phyloP scores from a whole-genome alignment of 2,888 invertebrate species.

The Zhengitettix transpicula region DNA sequence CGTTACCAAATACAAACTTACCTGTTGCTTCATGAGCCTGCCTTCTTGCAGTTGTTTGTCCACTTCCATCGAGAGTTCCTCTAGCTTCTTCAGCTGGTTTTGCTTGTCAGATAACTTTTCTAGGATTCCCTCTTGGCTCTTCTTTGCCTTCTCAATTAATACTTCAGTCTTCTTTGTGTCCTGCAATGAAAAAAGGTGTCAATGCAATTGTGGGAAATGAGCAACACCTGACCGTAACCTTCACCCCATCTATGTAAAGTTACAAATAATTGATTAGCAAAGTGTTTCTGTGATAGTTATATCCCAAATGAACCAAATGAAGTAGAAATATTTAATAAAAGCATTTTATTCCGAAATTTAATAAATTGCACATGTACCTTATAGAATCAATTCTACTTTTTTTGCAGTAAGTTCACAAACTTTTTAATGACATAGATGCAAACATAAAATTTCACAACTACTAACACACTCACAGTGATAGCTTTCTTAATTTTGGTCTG shows the following conservation, averaged over 20 bases:
- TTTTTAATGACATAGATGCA: no score
- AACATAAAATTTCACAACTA: neutral
- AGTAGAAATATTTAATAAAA: no score
- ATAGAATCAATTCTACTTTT: no score
- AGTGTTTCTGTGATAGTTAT: no score
- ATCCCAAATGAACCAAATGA: no score
- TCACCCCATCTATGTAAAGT: no score
- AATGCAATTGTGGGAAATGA: no score
- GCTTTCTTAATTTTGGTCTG: conserved; percentile 37
- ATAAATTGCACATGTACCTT: no score
- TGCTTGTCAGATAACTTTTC: conserved; percentile 21
- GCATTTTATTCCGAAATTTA: no score
- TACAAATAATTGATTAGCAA: no score
- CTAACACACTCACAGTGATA: conserved; percentile 24
- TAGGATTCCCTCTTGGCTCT: conserved; percentile 17
- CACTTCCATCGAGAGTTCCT: conserved; percentile 19
- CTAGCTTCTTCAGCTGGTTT: conserved; percentile 19
- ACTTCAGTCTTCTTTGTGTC: conserved; percentile 22
- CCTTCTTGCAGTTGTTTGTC: conserved; percentile 25
- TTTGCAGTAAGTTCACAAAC: no score
- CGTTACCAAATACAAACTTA: neutral
- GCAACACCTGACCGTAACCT: no score
- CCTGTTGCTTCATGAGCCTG: conserved; percentile 27
- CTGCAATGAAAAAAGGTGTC: conserved; percentile 13
- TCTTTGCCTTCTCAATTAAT: conserved; percentile 18